A percentile compares a stretch with the other conserved stretches of the same genome.
phyloP scores from a whole-genome alignment of 2,888 invertebrate species.

The Lacanobia wlatinum region DNA sequence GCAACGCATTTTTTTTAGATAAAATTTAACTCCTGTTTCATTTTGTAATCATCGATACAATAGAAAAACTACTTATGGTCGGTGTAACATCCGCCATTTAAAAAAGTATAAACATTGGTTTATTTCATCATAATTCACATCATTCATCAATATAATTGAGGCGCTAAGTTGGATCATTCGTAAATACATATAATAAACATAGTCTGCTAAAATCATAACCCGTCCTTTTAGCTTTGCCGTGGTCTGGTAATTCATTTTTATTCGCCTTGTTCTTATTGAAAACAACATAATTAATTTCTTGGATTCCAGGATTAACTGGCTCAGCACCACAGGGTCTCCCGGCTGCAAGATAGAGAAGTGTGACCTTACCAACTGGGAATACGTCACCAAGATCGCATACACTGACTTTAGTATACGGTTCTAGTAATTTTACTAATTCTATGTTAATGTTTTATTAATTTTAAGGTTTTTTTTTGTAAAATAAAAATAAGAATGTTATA shows the following conservation, averaged over 20 bases:
- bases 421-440: slow-evolving; percentile 80
- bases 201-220: neutral
- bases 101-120: no score
- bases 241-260: no score
- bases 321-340: slow-evolving; percentile 95
- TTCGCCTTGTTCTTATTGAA: no score
- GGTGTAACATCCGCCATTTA: no score
- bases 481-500: slow-evolving; percentile 41
- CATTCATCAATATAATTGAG: no score
- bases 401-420: slow-evolving; percentile 96
- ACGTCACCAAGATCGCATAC: slow-evolving; percentile 92
- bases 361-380: slow-evolving; percentile 95
- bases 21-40: no score
- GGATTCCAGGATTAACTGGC: slow-evolving; percentile 94
- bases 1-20: no score
- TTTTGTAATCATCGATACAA: no score
- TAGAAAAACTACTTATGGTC: no score
- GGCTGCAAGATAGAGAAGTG: slow-evolving; percentile 96
- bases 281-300: slow-evolving; percentile 45
- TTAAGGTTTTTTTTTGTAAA: slow-evolving; percentile 34
- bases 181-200: neutral
- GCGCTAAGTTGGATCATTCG: no score
- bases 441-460: slow-evolving; percentile 15
- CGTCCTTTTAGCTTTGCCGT: neutral
- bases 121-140: no score